Conservation (phyloP, 2,113 vertebrate species). For the Cyprinodon tularosa region DNA sequence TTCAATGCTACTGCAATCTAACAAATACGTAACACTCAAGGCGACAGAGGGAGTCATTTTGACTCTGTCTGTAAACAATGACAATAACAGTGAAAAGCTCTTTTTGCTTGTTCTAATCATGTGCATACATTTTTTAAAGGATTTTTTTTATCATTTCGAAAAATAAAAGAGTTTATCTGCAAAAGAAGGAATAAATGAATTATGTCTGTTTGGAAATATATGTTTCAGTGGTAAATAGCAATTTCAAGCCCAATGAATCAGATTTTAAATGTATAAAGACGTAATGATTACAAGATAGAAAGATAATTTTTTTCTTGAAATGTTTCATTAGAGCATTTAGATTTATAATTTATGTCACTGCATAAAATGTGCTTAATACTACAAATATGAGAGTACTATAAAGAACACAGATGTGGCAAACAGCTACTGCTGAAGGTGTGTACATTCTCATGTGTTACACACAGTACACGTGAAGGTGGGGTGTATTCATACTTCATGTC, state of each 20-base stretch:
- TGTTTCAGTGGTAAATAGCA: not conserved
- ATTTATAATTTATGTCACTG: not conserved
- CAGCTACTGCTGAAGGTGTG: too few species aligned
- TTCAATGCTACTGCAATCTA: too few species aligned
- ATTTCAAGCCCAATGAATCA: not conserved
- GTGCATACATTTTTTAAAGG: not conserved
- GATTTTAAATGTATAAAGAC: not conserved
- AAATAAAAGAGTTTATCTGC: not conserved
- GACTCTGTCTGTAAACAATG: not conserved
- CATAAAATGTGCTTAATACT: not conserved
- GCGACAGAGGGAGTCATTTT: too few species aligned
- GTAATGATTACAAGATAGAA: not conserved
- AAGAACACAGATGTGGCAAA: too few species aligned
- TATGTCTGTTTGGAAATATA: not conserved
- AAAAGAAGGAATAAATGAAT: not conserved
- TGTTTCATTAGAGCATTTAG: not conserved
- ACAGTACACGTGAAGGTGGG: too few species aligned
- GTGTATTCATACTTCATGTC: too few species aligned
- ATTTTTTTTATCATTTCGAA: not conserved
- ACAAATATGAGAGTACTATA: too few species aligned
- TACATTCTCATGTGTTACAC: too few species aligned
- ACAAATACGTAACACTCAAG: too few species aligned
- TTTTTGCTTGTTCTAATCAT: not conserved
- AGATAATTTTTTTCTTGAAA: not conserved
- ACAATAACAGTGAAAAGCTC: not conserved